A percentile compares a stretch with the other conserved stretches of the same genome.
Conservation (phyloP, 2,797 vertebrate species). For the Odontamblyopus lacepedii region DNA sequence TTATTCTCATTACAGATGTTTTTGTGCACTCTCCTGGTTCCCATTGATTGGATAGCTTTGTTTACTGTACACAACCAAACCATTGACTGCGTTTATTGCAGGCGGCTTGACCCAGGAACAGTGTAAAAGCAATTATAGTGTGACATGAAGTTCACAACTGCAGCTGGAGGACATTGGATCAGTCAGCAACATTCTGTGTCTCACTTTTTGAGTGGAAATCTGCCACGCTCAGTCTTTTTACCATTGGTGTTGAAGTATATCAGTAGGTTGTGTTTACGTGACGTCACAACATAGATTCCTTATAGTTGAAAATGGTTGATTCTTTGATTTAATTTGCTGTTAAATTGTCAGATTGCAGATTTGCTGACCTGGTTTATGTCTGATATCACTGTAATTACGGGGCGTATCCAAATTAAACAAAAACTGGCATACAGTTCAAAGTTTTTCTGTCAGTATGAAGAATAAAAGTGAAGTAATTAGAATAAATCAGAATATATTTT, state of each 20-base stretch:
- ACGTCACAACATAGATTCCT: too few species aligned
- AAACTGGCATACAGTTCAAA: too few species aligned
- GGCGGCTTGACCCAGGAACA: constrained; percentile 6
- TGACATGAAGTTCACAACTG: constrained; percentile 5
- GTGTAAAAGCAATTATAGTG: constrained; percentile 5
- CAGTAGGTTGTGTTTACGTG: constrained; percentile 7
- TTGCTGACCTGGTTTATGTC: too few species aligned
- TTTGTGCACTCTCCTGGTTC: constrained; percentile 14
- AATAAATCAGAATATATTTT: too few species aligned
- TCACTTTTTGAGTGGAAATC: constrained; percentile 24
- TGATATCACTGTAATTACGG: too few species aligned
- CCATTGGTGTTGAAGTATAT: constrained; percentile 36
- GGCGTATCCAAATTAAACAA: too few species aligned
- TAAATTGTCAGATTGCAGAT: too few species aligned
- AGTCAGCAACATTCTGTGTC: constrained; percentile 23
- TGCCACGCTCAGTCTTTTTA: constrained; percentile 14
- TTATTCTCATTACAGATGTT: constrained; percentile 9
- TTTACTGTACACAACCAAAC: constrained; percentile 23
- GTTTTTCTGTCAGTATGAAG: too few species aligned
- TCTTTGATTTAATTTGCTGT: too few species aligned
- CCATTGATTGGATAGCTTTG: constrained; percentile 26
- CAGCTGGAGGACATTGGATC: constrained; percentile 27
- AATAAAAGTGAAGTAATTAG: too few species aligned
- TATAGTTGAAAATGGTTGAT: too few species aligned
- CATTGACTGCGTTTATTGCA: neutral